phyloP scores from a whole-genome alignment of 2,888 invertebrate genomes.

The Elegia similella region DNA sequence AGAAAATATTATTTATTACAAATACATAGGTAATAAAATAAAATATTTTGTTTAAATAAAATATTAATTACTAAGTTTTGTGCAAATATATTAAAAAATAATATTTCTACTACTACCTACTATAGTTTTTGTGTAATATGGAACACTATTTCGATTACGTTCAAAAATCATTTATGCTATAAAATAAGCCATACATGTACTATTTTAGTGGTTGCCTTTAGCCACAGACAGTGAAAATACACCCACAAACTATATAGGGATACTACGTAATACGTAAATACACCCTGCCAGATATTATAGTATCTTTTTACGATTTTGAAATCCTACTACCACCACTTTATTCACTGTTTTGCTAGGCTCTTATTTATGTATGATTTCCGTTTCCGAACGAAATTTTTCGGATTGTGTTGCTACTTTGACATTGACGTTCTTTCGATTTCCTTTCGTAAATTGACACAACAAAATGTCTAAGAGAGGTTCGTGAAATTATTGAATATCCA shows the following conservation, averaged over 20 bases:
- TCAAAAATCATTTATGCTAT: constrained; percentile 13
- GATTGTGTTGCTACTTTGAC: constrained; percentile 43
- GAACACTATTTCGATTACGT: constrained; percentile 16
- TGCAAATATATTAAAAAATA: too few species aligned
- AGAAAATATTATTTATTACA: too few species aligned
- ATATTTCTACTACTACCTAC: background rate
- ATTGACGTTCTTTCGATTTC: constrained; percentile 67
- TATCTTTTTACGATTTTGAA: too few species aligned
- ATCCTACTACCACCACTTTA: too few species aligned
- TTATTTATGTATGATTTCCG: background rate
- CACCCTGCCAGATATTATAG: too few species aligned
- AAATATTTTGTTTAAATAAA: too few species aligned
- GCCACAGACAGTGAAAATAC: too few species aligned
- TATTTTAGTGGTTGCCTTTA: background rate
- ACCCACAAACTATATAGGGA: too few species aligned
- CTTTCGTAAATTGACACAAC: constrained; percentile 78
- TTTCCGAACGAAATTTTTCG: constrained; percentile 34
- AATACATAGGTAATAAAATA: too few species aligned
- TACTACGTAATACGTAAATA: too few species aligned
- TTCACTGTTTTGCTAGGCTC: too few species aligned
- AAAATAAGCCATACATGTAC: background rate
- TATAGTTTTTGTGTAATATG: constrained; percentile 12
- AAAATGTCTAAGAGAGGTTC: constrained; percentile 87
- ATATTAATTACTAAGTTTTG: too few species aligned
- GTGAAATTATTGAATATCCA: constrained; percentile 72